Evolutionary conservation across 2,888 invertebrate species (phyloP).

Genomic region (Lissocephala sabroskyi): DNA sequence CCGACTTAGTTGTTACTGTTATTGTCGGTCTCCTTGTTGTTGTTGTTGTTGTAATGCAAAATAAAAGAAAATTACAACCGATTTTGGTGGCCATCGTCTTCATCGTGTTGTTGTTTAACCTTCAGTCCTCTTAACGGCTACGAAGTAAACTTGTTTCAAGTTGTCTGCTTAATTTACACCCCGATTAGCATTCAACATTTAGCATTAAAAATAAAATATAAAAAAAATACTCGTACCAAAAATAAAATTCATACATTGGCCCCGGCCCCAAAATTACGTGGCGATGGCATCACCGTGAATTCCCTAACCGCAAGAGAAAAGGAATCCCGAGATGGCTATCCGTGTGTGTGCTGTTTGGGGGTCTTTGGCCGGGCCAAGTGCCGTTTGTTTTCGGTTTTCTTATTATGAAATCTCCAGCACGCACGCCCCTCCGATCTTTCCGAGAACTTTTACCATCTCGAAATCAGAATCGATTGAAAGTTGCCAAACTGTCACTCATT

Average conservation of each 20-base stretch:
- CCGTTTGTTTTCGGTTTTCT: conserved; percentile 18
- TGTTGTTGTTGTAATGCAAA: not conserved
- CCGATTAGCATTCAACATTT: conserved; percentile 54
- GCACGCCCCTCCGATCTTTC: not conserved
- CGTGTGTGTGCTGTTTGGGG: conserved; percentile 23
- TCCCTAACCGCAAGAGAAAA: conserved; percentile 1
- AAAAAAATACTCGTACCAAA: conserved; percentile 9
- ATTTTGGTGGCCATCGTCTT: too few species aligned
- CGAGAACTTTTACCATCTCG: too few species aligned
- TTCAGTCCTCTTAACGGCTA: too few species aligned
- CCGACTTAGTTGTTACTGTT: conserved; percentile 15
- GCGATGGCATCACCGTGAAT: too few species aligned
- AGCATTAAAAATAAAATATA: too few species aligned
- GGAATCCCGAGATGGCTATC: conserved; percentile 15
- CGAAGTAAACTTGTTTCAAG: too few species aligned
- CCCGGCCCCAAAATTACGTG: too few species aligned
- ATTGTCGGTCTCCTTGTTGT: too few species aligned
- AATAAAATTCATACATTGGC: too few species aligned
- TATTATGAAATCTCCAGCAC: conserved; percentile 29
- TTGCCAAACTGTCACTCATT: conserved; percentile 21
- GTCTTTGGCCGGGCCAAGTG: conserved; percentile 45
- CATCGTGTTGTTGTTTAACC: too few species aligned
- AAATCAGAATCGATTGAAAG: too few species aligned
- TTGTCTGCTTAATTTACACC: conserved; percentile 49
- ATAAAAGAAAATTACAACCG: conserved; percentile 2